Conservation (phyloP, 1,140 invertebrate species). For the Frieseomelitta varia region DNA sequence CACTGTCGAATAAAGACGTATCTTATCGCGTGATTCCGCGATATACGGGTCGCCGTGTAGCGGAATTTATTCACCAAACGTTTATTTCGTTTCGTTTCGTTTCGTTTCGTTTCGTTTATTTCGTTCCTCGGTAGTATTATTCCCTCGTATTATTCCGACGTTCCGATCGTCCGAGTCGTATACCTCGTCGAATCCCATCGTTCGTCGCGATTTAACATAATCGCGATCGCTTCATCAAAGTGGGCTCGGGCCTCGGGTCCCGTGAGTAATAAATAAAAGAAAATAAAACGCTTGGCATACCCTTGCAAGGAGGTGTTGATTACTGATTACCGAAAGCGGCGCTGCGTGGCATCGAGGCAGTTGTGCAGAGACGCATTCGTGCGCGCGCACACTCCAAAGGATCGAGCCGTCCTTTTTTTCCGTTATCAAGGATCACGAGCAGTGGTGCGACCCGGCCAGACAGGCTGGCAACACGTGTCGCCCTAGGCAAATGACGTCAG, state of each 20-base stretch:
- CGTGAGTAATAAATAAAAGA: background rate
- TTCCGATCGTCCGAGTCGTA: conserved; percentile 5
- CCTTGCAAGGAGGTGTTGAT: conserved; percentile 44
- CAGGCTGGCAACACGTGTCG: conserved; percentile 67
- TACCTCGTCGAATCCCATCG: conserved; percentile 19
- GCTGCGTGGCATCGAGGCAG: background rate
- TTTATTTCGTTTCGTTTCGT: background rate
- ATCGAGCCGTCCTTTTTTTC: conserved; percentile 47
- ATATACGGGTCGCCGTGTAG: background rate
- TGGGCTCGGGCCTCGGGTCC: background rate
- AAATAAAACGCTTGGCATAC: background rate
- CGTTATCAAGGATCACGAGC: conserved; percentile 63
- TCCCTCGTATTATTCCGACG: background rate
- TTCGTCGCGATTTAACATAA: conserved; percentile 16
- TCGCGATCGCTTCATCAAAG: conserved; percentile 20
- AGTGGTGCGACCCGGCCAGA: conserved; percentile 64
- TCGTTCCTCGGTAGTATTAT: background rate
- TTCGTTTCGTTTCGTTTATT: background rate
- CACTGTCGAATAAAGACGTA: background rate
- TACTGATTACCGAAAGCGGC: conserved; percentile 49
- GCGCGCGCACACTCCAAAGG: conserved; percentile 29
- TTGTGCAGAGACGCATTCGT: background rate
- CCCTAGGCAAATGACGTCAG: conserved; percentile 68
- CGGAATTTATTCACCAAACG: background rate
- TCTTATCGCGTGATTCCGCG: background rate